Conservation (phyloP, 1,140 invertebrate species). For the Sminthurinus signatus region DNA sequence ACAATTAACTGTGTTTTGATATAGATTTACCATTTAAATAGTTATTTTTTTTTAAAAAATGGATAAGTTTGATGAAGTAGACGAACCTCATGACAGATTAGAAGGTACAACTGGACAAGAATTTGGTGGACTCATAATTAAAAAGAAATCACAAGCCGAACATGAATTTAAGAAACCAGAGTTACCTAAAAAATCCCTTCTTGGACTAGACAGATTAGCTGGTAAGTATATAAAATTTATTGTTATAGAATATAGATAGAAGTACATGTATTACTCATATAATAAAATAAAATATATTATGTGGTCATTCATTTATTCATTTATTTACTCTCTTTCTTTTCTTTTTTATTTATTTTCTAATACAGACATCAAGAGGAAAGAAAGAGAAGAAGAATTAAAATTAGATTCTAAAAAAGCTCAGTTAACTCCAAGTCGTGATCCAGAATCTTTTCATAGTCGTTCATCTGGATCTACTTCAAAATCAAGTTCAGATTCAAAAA, state of each 20-base stretch:
- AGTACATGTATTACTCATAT: background rate
- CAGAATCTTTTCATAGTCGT: constrained; percentile 16
- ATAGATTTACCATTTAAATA: too few species aligned
- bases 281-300: background rate
- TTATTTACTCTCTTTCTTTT: background rate
- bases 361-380: constrained; percentile 57
- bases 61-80: constrained; percentile 43
- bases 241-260: constrained; percentile 4
- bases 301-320: background rate
- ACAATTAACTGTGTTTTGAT: too few species aligned
- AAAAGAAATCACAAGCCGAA: constrained; percentile 60
- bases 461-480: constrained; percentile 48
- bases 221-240: constrained; percentile 41
- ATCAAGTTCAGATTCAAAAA: constrained; percentile 56
- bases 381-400: constrained; percentile 55
- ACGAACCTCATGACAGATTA: constrained; percentile 65
- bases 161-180: constrained; percentile 67
- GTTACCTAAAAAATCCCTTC: constrained; percentile 58
- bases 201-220: constrained; percentile 84
- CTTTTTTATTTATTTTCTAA: constrained; percentile 13
- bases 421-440: constrained; percentile 47
- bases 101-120: constrained; percentile 67
- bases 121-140: constrained; percentile 73
- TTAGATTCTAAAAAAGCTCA: constrained; percentile 44
- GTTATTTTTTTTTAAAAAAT: background rate